Evolutionary conservation across 2,797 vertebrate species (phyloP).

Genomic region (Ceryle rudis): DNA sequence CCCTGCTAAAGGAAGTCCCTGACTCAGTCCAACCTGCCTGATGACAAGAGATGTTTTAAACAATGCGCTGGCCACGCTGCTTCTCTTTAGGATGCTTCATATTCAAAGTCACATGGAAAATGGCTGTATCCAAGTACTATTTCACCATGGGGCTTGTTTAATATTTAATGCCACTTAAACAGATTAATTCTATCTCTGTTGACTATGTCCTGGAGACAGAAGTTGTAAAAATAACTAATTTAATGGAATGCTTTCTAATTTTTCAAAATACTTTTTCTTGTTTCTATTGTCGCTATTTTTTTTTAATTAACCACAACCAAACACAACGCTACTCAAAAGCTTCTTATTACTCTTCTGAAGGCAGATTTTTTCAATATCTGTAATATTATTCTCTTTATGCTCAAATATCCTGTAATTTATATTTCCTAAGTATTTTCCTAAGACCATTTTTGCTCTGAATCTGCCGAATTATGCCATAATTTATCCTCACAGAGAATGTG

Average conservation of each 20-base stretch:
- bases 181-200: neutral
- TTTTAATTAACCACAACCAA: neutral
- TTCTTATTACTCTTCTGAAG: neutral
- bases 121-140: neutral
- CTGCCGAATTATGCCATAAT: neutral
- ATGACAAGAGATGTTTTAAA: neutral
- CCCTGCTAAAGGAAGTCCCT: neutral
- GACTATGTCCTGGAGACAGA: neutral
- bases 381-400: neutral
- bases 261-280: neutral
- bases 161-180: neutral
- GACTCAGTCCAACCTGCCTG: neutral
- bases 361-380: neutral
- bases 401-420: neutral
- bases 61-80: neutral
- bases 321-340: neutral
- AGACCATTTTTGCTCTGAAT: neutral
- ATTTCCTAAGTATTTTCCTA: neutral
- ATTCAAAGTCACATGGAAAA: neutral
- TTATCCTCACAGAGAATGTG: neutral
- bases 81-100: neutral
- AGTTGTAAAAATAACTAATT: neutral
- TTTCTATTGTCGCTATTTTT: neutral
- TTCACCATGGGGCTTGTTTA: neutral
- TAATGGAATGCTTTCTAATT: neutral